Evolutionary conservation across 1,140 invertebrate species (phyloP), one percentile per base, ranked within the genome.

Genomic region (Drosophila santomea): DNA sequence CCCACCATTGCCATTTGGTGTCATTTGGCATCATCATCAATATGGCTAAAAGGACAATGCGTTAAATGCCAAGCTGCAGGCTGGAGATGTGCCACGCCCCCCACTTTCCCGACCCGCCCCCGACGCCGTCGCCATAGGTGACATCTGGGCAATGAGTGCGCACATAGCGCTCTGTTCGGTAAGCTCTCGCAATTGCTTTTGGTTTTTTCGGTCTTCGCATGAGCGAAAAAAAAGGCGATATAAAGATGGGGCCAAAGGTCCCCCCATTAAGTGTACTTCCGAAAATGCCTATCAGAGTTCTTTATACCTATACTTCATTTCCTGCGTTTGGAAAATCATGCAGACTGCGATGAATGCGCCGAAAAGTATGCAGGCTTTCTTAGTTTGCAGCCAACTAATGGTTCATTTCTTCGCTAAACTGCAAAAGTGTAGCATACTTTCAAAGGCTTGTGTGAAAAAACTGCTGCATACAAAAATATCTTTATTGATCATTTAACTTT

Each of bases 21-120:
- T 88, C 84, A 89, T 88, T 88, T 89, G 84, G 84, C 80, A 89
- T 89, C 84, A 89, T 89, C 84, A 89, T 89, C 84, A 89, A 89
- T 89, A 89, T 89, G 84, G 84, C 84, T 89, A 89, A 89, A 89
- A 89, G 84, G 80, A 89, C 84, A 89, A 89, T 89, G 84, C 84
- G 84, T 89, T 89, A 89, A 89, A 89, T 89, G 84, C 84, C 44
- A 59, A 71, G 41, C 66, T 79, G 57, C 51, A 51, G 64, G 57
- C 66, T 47, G 45, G 56, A 75, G 60, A 72, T 64, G 72, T 41
- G 38, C n/a, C 14, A 51, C 50, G 35, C 58, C 45, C 43, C 41
- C 36, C 20, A 0, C 23, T 12, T 39, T 7, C 41, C 39, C 1
- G 6, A 35, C 45, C 20, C 15, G 41, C 38, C 15, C 35, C 59